Evolutionary conservation across 2,113 vertebrate species (phyloP).

Genomic region (Ceyx cyanopectus): DNA sequence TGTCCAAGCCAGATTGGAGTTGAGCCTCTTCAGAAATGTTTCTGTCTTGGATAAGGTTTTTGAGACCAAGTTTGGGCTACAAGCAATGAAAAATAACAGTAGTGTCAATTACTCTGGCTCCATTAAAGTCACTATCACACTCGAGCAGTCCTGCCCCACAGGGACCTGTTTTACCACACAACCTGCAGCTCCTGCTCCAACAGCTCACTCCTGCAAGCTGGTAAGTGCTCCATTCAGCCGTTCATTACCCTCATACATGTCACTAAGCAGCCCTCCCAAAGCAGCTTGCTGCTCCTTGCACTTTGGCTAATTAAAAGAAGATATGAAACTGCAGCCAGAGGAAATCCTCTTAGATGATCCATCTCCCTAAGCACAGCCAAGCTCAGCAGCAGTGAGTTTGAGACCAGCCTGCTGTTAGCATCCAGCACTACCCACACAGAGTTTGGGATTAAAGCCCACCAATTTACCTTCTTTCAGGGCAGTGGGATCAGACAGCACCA

Average conservation of each 20-base stretch:
- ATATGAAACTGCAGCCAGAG: not conserved
- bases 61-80: not conserved
- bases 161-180: not conserved
- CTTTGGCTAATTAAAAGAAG: not conserved
- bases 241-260: accelerated
- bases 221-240: not conserved
- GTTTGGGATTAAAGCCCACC: not conserved
- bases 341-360: not conserved
- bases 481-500: not conserved
- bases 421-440: not conserved
- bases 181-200: not conserved
- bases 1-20: not conserved
- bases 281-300: not conserved
- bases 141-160: not conserved
- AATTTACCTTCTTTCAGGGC: not conserved
- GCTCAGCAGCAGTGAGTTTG: accelerated
- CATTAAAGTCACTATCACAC: not conserved
- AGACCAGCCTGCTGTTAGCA: not conserved
- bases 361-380: not conserved
- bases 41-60: not conserved
- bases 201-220: accelerated
- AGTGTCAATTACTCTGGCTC: not conserved
- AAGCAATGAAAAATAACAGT: not conserved
- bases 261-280: not conserved
- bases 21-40: not conserved